Evolutionary conservation across 2,113 vertebrate species (phyloP), one percentile per base, ranked within the genome.

Genomic region (Trogon surrucura): DNA sequence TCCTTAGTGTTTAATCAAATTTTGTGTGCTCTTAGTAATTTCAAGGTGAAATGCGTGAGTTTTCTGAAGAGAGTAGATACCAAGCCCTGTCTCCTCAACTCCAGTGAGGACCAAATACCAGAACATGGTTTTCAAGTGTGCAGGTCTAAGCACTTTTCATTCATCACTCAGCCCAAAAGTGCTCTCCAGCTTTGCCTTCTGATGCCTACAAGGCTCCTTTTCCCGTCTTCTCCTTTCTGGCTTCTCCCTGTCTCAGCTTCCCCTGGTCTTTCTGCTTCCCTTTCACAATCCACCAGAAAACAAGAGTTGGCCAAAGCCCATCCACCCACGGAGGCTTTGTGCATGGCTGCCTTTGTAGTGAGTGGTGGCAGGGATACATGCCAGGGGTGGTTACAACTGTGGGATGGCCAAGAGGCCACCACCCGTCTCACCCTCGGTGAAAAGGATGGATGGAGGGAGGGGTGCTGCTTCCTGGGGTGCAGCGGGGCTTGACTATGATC

Each of bases 211-310:
- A 72, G 61, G 26, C 57, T 94, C 61, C 78, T 67, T 60, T 29
- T 25, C 66, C 71, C 20, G 9, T 27, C 60, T 89, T 38, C 36
- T 70, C 53, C 62, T 72, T 89, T 89, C 65, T 82, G 57, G 66
- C 78, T 85, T 91, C 58, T 78, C 18, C 29, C 18, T 2, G 2
- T 51, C 70, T 60, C 48, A 23, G 32, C 51, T 94, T 91, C 47
- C 38, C 36, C 44, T n/a, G n/a, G 47, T 91, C 51, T 84, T 87
- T 89, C 56, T 56, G 44, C 61, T 78, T 93, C 65, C 53, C 44
- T 95, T 96, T 96, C 91, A 84, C 84, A 94, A 87, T 77, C 77
- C 50, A 77, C 72, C 62, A 72, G 80, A 73, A 91, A 91, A 61
- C 83, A 92, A 30, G 91, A 86, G 54, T 1, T 91, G 83, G 77